phyloP scores from a whole-genome alignment of 2,888 invertebrate genomes.

The Lycaena phlaeas region DNA sequence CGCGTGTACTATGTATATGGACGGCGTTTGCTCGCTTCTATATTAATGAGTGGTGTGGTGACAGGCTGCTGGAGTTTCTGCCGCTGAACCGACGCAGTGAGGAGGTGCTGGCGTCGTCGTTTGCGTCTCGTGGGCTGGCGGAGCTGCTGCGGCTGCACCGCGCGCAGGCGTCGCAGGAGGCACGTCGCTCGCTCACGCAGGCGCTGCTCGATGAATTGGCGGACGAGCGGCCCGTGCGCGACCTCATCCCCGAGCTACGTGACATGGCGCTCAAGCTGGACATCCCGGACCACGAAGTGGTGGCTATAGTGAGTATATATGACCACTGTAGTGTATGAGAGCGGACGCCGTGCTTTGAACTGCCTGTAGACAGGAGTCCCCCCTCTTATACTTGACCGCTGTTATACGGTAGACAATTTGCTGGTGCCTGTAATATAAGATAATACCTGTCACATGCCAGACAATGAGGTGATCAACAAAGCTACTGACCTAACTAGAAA shows the following conservation, averaged over 20 bases:
- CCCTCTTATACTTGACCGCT: no score
- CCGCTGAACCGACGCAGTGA: constrained; percentile 95
- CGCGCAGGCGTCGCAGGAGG: constrained; percentile 81
- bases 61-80: constrained; percentile 91
- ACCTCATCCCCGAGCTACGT: constrained; percentile 87
- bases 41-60: no score
- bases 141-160: constrained; percentile 87
- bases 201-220: constrained; percentile 88
- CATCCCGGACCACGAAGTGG: constrained; percentile 93
- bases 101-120: constrained; percentile 86
- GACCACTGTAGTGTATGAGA: no score
- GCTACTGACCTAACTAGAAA: no score
- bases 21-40: no score
- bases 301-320: constrained; percentile 80
- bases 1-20: no score
- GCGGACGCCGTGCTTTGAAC: no score
- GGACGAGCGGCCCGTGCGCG: constrained; percentile 89
- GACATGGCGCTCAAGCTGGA: constrained; percentile 87
- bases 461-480: no score
- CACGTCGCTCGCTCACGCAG: constrained; percentile 65
- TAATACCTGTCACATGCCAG: no score
- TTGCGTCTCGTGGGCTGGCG: constrained; percentile 84
- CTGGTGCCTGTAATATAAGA: no score
- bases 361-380: no score
- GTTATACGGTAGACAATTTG: no score